phyloP scores from a whole-genome alignment of 2,888 invertebrate genomes.

The Philonicus albiceps region DNA sequence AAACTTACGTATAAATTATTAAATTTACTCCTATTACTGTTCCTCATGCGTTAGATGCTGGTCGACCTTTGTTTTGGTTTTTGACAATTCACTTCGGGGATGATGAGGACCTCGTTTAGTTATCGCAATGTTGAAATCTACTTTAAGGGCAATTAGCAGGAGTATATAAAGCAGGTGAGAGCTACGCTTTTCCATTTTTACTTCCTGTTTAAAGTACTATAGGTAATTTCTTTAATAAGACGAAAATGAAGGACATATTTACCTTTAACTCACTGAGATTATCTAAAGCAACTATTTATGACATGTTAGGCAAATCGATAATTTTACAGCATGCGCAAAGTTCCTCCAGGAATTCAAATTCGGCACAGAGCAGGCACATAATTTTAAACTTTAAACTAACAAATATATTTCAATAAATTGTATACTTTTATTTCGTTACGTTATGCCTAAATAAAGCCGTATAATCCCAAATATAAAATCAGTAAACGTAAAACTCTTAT shows the following conservation, averaged over 20 bases:
- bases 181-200: neutral
- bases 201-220: neutral
- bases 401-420: neutral
- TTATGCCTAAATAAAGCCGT: too few relatives aligned
- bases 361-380: neutral
- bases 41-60: slow-evolving; percentile 76
- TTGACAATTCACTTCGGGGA: slow-evolving; percentile 65
- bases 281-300: neutral
- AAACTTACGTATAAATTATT: neutral
- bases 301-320: neutral
- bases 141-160: neutral
- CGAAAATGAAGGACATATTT: neutral
- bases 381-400: neutral
- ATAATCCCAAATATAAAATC: too few relatives aligned
- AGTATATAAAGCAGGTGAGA: neutral
- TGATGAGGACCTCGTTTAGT: slow-evolving; percentile 72
- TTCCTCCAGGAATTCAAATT: neutral
- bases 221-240: neutral
- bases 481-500: too few relatives aligned
- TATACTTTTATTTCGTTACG: too few relatives aligned
- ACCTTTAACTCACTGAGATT: neutral
- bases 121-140: neutral
- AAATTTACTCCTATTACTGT: slow-evolving; percentile 66
- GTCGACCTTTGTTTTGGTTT: slow-evolving; percentile 67
- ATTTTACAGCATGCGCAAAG: neutral